These are phyloP conservation scores for Pelodytes ibericus DNA, from an alignment of 2,797 vertebrate genomes.

Conservation along the genomic window DNA sequence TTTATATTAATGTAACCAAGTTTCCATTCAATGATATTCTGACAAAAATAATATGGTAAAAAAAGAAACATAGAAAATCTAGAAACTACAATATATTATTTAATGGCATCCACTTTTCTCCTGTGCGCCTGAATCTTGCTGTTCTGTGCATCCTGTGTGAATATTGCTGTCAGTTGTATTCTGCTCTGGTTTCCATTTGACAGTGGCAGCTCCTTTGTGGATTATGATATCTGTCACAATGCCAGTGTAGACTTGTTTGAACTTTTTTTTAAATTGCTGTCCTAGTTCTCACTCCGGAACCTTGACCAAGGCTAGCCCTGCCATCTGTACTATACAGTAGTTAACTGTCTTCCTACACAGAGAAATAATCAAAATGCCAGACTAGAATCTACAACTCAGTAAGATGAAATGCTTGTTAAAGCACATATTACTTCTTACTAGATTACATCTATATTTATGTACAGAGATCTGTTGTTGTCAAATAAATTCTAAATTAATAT, in stretches of 20 bases:
- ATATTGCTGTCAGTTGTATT: constrained; percentile 33
- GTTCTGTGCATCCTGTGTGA: constrained; percentile 16
- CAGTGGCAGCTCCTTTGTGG: constrained; percentile 25
- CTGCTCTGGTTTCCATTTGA: constrained; percentile 25
- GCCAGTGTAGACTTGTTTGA: constrained; percentile 34
- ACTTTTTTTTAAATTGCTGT: constrained; percentile 18
- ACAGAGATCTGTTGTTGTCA: too few species aligned
- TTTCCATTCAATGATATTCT: not conserved
- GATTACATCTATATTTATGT: too few species aligned
- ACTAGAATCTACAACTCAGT: not conserved
- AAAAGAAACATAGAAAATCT: not conserved
- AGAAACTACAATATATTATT: constrained; percentile 10
- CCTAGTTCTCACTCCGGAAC: constrained; percentile 6
- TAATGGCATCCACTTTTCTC: not conserved
- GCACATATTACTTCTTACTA: too few species aligned
- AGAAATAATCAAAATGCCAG: not conserved
- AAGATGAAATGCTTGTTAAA: too few species aligned
- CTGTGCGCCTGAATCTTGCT: constrained; percentile 1
- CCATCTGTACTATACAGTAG: constrained; percentile 24
- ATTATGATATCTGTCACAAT: constrained; percentile 38
- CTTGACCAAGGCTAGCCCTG: constrained; percentile 13
- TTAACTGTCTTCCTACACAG: too few species aligned
- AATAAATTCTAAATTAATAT: too few species aligned
- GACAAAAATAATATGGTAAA: not conserved
- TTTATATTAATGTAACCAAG: not conserved